Base-by-base conservation (phyloP, 2,888 invertebrate species). In the Trissonchulus sp. region DNA sequence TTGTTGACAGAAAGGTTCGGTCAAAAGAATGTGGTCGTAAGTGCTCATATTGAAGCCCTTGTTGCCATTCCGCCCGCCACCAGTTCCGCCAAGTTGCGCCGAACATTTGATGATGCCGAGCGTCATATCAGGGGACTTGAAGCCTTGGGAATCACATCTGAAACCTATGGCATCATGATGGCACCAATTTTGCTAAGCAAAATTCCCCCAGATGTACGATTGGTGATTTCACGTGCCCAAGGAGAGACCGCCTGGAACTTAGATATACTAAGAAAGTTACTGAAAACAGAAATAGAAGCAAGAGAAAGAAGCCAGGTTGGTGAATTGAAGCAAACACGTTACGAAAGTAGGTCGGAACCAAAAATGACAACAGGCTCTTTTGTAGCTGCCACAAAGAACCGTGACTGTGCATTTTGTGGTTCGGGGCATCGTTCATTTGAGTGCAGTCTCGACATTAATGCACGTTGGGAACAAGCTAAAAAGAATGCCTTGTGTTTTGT, bases 1-100 rank as follows among this genome's bases (percentile, higher is more conserved):
- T 31, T n/a, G 65, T 65, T 65, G 65, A 65, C n/a, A 8, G 65
- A 65, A 34, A 65, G 65, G 34, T 65, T 65, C 65, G 65, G 65
- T 65, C 28, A 65, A 30, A 65, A 65, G 65, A 30, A 65, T 15
- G 31, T 30, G 8, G 65, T 34, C 34, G 34, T 65, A 31, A 31
- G 28, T n/a, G 65, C 65, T 15, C 65, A 65, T 34, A 65, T 65
- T 34, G 65, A 65, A 65, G 65, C 65, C 28, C 65, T 65, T 65
- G 28, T 65, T 30, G 65, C 65, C 28, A 65, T 65, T 31, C 65
- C 65, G 31, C 31, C 28, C 31, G 28, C 65, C 31, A 65, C 65
- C 31, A 30, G 34, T n/a, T 34, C 28, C 31, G 65, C 28, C 15
- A 65, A n/a, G 65, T 65, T 65, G 65, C 65, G 34, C 31, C 65